Percentiles rank a stretch among this genome's conserved stretches.
phyloP scores from a whole-genome alignment of 2,113 vertebrate species.

The Dermatemys mawii region DNA sequence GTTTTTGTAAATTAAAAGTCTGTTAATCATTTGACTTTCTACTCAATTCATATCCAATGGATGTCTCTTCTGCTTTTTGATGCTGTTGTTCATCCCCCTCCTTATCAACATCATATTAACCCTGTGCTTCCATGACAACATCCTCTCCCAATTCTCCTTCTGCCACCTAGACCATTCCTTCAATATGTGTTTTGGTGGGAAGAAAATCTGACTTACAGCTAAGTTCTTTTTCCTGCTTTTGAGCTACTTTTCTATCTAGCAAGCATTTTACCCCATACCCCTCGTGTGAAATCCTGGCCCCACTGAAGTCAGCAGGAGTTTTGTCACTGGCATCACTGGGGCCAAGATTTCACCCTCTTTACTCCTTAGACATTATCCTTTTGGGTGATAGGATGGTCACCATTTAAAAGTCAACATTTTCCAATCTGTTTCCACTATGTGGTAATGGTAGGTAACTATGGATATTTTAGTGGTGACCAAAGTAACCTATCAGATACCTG shows the following conservation, averaged over 20 bases:
- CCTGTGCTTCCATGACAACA: not conserved
- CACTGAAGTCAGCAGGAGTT: not conserved
- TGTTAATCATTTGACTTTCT: not conserved
- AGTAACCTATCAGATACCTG: not conserved
- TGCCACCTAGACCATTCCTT: not conserved
- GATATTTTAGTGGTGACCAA: not conserved
- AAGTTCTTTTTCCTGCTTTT: not conserved
- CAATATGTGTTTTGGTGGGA: not conserved
- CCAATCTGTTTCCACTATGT: not conserved
- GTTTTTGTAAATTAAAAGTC: not conserved
- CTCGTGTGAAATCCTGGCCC: not conserved
- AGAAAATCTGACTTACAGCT: not conserved
- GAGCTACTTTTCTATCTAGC: not conserved
- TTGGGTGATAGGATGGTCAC: not conserved
- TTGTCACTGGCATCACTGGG: fast-evolving
- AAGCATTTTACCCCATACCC: not conserved
- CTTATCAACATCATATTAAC: not conserved
- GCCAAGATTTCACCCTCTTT: not conserved
- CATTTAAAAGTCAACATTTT: not conserved
- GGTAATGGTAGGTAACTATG: not conserved
- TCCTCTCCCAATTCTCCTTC: not conserved
- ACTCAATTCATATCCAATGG: not conserved
- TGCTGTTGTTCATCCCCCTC: not conserved
- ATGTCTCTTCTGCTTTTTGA: not conserved
- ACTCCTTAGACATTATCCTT: not conserved